Evolutionary conservation across 2,888 invertebrate species (phyloP), one percentile per base, ranked within the genome.

Genomic region (Synanthedon andrenaeformis): DNA sequence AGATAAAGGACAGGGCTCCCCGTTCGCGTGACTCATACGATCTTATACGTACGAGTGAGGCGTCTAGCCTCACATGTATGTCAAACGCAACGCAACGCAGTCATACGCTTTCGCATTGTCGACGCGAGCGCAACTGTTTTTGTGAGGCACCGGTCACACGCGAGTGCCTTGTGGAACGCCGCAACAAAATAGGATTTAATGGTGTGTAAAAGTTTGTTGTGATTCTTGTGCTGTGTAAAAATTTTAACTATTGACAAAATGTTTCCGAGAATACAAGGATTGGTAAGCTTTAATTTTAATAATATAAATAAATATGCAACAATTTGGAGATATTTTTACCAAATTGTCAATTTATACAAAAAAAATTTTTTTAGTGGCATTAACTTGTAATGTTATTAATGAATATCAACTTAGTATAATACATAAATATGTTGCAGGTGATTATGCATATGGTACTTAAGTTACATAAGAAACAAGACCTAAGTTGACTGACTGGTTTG

Each of bases 251-350:
- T 45, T 45, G 45, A 13, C 49, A 79, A 70, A 60, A 87, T 87
- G 86, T 85, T 87, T 72, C 86, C 86, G 49, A 79, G 83, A 78
- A 83, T 86, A 62, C 86, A 87, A 62, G 85, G 85, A 69, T 67
- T 87, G 85, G 86, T 87, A 59, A 78, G 86, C 78, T 58, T 5
- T 11, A 48, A 11, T 53, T 49, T 41, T 10, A 1, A n/a, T 35
- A 35, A 35, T 10, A 35, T 10, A 35, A 35, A 35, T 10, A 35
- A 35, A 35, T 10, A 10, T 2, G 35, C 3, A 35, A 10, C 10
- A 35, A 35, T 35, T 35, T 35, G 8, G 35, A 35, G 8, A 35
- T 35, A 10, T 10, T 35, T 35, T 35, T 10, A 35, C 2, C 2
- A 35, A 28, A 28, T 1, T 28, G 28, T 8, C 28, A 28, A 6